Evolutionary conservation across 2,888 invertebrate species (phyloP).

Genomic region (Acanthopleura granulata): DNA sequence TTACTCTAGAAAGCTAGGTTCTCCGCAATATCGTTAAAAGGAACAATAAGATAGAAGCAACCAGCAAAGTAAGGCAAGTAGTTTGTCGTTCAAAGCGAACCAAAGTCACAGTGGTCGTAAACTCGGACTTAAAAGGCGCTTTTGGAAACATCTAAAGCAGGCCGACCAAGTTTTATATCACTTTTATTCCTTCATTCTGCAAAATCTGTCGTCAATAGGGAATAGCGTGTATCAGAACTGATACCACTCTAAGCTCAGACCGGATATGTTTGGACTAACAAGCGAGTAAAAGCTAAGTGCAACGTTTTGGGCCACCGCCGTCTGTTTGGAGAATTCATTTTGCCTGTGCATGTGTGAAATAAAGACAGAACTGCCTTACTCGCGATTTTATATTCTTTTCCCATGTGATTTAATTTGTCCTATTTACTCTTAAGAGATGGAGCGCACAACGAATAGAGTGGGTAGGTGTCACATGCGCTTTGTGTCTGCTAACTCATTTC

Average conservation of each 20-base stretch:
- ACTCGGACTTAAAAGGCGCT: constrained; percentile 13
- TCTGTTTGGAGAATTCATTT: too few species aligned
- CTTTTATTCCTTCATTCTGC: constrained; percentile 11
- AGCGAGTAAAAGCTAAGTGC: constrained; percentile 14
- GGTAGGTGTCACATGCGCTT: too few species aligned
- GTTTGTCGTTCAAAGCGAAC: background rate
- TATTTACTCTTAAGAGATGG: too few species aligned
- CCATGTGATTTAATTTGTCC: too few species aligned
- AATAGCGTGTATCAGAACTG: background rate
- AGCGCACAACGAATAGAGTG: too few species aligned
- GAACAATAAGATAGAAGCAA: constrained; percentile 13
- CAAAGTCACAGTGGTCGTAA: constrained; percentile 16
- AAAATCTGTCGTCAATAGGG: constrained; percentile 13
- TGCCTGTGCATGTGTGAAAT: too few species aligned
- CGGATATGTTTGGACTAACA: constrained; percentile 12
- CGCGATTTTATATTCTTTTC: too few species aligned
- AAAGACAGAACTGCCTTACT: too few species aligned
- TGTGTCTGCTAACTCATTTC: too few species aligned
- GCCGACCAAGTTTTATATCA: constrained; percentile 13
- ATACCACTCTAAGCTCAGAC: background rate
- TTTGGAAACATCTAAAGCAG: constrained; percentile 19
- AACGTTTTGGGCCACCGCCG: background rate
- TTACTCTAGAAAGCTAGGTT: background rate
- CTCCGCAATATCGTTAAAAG: constrained; percentile 17
- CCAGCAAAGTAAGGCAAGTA: constrained; percentile 4